Evolutionary conservation across 1,140 invertebrate species (phyloP).

Genomic region (Drosophila dunni): DNA sequence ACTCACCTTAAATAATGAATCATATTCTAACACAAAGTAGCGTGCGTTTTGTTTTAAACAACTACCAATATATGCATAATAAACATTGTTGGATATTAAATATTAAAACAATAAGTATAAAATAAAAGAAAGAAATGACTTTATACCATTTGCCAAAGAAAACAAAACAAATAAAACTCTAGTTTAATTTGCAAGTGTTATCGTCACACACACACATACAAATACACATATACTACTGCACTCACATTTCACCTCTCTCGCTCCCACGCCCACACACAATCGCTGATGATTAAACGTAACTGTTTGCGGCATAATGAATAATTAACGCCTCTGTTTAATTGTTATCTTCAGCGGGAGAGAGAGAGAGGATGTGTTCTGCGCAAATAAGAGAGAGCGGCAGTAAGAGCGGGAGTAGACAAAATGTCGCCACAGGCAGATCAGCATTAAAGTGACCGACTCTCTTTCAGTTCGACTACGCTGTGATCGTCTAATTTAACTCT

Average conservation of each 20-base stretch:
- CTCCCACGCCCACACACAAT: background rate
- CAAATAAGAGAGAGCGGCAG: background rate
- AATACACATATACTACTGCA: background rate
- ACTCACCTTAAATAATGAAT: no score
- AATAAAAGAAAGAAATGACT: background rate
- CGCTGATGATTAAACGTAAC: background rate
- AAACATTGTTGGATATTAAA: no score
- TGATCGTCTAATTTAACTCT: constrained; percentile 23
- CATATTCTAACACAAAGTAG: no score
- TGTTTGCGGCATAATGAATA: constrained; percentile 33
- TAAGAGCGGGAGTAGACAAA: constrained; percentile 36
- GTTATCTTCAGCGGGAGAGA: constrained; percentile 41
- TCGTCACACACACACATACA: background rate
- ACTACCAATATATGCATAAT: no score
- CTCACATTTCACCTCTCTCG: background rate
- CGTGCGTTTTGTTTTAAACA: no score
- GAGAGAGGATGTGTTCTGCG: background rate
- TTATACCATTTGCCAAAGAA: constrained; percentile 1
- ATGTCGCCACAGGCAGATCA: constrained; percentile 43
- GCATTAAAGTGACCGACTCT: background rate
- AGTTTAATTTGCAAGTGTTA: constrained; percentile 6
- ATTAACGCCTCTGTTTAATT: constrained; percentile 46
- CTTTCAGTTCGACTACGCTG: constrained; percentile 17
- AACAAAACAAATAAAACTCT: background rate
- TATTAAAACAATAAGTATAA: no score